Evolutionary conservation across 2,888 invertebrate species (phyloP).

Genomic region (Zygogramma bicolorata): DNA sequence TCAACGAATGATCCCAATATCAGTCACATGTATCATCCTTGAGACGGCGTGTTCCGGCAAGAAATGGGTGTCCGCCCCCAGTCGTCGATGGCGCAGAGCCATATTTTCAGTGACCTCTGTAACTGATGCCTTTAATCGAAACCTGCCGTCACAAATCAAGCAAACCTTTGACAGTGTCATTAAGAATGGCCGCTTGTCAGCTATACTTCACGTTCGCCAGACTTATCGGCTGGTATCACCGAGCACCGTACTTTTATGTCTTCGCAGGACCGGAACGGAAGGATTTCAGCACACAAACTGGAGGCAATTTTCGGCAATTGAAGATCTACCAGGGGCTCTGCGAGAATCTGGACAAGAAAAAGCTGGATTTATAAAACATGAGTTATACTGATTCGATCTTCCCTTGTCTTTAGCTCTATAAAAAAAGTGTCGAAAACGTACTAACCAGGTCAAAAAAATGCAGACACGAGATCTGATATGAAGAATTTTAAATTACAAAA

Average conservation of each 20-base stretch:
- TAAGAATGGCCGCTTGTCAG: constrained; percentile 67
- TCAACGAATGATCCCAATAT: constrained; percentile 17
- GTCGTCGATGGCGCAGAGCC: constrained; percentile 57
- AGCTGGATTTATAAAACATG: too few species aligned
- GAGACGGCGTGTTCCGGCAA: constrained; percentile 31
- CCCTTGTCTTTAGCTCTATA: too few species aligned
- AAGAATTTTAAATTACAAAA: too few species aligned
- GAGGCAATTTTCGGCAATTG: too few species aligned
- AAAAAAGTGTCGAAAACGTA: too few species aligned
- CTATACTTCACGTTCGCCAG: constrained; percentile 63
- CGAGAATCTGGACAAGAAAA: too few species aligned
- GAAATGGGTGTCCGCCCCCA: constrained; percentile 12
- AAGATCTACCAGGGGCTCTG: too few species aligned
- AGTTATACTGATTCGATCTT: too few species aligned
- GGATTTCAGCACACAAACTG: too few species aligned
- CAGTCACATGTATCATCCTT: constrained; percentile 38
- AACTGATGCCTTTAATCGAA: constrained; percentile 67
- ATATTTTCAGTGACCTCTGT: constrained; percentile 65
- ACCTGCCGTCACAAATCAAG: constrained; percentile 67
- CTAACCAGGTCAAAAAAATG: too few species aligned
- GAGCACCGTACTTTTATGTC: constrained; percentile 48
- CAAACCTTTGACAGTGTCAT: constrained; percentile 67
- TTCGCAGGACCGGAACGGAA: constrained; percentile 44
- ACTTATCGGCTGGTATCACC: constrained; percentile 59
- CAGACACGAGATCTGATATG: too few species aligned